phyloP scores from a whole-genome alignment of 1,140 invertebrate genomes.

The Callitettix versicolor region DNA sequence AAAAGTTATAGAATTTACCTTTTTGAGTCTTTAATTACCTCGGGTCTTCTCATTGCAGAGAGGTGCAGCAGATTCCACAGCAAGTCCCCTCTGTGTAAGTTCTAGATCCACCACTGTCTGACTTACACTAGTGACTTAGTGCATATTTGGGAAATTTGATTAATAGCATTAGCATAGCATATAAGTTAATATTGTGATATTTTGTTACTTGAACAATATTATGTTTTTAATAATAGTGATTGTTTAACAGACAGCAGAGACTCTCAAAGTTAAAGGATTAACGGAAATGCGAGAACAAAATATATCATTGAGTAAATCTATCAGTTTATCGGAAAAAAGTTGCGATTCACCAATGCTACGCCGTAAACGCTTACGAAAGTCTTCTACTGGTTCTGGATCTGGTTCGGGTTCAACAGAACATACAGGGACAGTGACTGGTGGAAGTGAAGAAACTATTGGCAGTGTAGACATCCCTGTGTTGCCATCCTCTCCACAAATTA shows the following conservation, averaged over 20 bases:
- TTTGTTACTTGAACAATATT: too few relatives aligned
- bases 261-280: constrained; percentile 75
- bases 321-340: constrained; percentile 15
- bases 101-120: too few relatives aligned
- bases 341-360: constrained; percentile 25
- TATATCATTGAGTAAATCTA: constrained; percentile 21
- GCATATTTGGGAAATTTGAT: too few relatives aligned
- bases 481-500: constrained; percentile 25
- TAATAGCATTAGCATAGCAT: too few relatives aligned
- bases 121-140: too few relatives aligned
- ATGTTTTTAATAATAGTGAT: constrained; percentile 16
- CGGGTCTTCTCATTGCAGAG: too few relatives aligned
- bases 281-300: constrained; percentile 63
- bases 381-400: constrained; percentile 53
- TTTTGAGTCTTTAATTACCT: too few relatives aligned
- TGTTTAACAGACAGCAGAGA: constrained; percentile 58
- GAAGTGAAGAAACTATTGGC: constrained; percentile 32
- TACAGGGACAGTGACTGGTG: constrained; percentile 20
- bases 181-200: too few relatives aligned
- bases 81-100: too few relatives aligned
- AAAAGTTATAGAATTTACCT: too few relatives aligned
- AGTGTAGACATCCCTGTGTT: constrained; percentile 41
- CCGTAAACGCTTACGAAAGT: constrained; percentile 56
- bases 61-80: too few relatives aligned
- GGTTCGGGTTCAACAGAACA: constrained; percentile 34